Percentiles rank a stretch among this genome's conserved stretches.
Evolutionary conservation across 2,797 vertebrate genomes (phyloP).

Genomic region (Chrosomus eos): DNA sequence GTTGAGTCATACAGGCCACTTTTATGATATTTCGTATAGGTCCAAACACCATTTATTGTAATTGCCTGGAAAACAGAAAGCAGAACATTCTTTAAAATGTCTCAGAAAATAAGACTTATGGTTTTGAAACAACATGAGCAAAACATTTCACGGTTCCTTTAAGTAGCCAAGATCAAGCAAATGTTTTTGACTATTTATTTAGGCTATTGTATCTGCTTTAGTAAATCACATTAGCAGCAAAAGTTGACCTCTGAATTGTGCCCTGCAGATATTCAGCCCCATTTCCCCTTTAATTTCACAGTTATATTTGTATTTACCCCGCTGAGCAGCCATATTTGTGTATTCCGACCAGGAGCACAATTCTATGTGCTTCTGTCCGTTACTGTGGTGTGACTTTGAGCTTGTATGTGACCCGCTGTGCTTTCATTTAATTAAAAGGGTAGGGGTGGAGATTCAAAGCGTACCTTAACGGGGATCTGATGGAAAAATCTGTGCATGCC

Average conservation of each 20-base stretch:
- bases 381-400: conserved; percentile 46
- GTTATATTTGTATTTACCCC: conserved; percentile 70
- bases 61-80: not conserved
- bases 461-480: conserved; percentile 69
- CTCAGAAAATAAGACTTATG: not conserved
- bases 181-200: not conserved
- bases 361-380: conserved; percentile 62
- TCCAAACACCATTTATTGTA: not conserved
- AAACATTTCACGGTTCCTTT: not conserved
- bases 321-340: conserved; percentile 67
- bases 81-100: not conserved
- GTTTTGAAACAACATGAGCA: not conserved
- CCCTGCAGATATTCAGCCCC: conserved; percentile 46
- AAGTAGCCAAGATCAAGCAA: not conserved
- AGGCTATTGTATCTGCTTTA: not conserved
- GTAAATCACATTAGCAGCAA: conserved; percentile 17
- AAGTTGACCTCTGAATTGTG: conserved; percentile 19
- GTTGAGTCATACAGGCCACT: too few species aligned
- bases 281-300: conserved; percentile 71
- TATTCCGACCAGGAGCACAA: conserved; percentile 67
- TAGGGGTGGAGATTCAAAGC: conserved; percentile 73
- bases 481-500: conserved; percentile 66
- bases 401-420: conserved; percentile 68
- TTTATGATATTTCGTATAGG: too few species aligned
- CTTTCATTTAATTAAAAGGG: conserved; percentile 81